These are phyloP conservation scores for Erpetoichthys calabaricus DNA, from an alignment of 2,797 vertebrate species.

Conservation along the genomic window DNA sequence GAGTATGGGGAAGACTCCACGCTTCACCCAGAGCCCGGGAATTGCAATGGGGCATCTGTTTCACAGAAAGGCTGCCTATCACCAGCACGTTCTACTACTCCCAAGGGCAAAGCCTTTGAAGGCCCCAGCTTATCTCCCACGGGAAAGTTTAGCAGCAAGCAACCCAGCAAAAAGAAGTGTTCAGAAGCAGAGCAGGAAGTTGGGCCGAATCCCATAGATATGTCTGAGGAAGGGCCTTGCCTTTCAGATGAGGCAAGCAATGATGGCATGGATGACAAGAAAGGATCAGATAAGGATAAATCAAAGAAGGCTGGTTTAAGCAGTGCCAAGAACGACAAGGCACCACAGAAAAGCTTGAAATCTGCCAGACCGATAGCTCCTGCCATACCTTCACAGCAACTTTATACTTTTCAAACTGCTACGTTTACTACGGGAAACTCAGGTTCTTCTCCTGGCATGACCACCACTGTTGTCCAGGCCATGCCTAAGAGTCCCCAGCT, in stretches of 20 bases:
- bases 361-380: conserved; percentile 75
- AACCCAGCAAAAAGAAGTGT: conserved; percentile 80
- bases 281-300: conserved; percentile 65
- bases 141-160: conserved; percentile 77
- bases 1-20: conserved; percentile 84
- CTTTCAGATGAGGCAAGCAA: conserved; percentile 86
- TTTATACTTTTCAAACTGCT: conserved; percentile 66
- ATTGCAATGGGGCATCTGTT: conserved; percentile 75
- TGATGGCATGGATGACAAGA: conserved; percentile 85
- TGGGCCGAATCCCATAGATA: conserved; percentile 68
- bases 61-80: conserved; percentile 86
- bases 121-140: conserved; percentile 83
- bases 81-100: conserved; percentile 81
- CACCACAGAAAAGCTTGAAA: conserved; percentile 80
- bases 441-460: conserved; percentile 58
- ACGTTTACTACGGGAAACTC: conserved; percentile 73
- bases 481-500: conserved; percentile 84
- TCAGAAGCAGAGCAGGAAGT: conserved; percentile 71
- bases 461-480: conserved; percentile 71
- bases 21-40: conserved; percentile 66
- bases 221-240: conserved; percentile 80
- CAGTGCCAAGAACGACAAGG: conserved; percentile 72
- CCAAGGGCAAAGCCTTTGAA: conserved; percentile 84
- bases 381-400: conserved; percentile 68
- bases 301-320: conserved; percentile 65